Evolutionary conservation across 2,888 invertebrate genomes (phyloP).

Genomic region (Pheosia tremula): DNA sequence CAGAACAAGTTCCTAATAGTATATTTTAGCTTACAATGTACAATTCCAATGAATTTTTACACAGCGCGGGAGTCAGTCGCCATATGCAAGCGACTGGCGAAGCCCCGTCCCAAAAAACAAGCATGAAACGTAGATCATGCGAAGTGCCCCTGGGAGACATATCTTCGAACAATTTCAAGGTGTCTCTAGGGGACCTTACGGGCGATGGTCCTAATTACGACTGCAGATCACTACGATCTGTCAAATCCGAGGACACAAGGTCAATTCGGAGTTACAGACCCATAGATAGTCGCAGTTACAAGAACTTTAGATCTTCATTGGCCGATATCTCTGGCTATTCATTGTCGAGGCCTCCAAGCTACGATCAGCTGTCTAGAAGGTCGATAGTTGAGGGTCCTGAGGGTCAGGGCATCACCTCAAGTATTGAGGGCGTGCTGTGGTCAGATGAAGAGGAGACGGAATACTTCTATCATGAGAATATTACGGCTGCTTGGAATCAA

Average conservation of each 20-base stretch:
- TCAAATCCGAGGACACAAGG: slow-evolving; percentile 69
- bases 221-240: slow-evolving; percentile 66
- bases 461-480: slow-evolving; percentile 80
- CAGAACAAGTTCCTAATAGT: slow-evolving; percentile 77
- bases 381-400: slow-evolving; percentile 73
- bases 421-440: slow-evolving; percentile 82
- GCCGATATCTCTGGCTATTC: slow-evolving; percentile 68
- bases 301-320: slow-evolving; percentile 75
- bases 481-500: slow-evolving; percentile 79
- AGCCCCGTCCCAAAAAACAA: slow-evolving; percentile 75
- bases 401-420: slow-evolving; percentile 72
- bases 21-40: slow-evolving; percentile 69
- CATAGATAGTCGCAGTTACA: slow-evolving; percentile 75
- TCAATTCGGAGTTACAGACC: slow-evolving; percentile 69
- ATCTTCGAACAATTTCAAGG: slow-evolving; percentile 75
- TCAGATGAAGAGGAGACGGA: slow-evolving; percentile 82
- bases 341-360: slow-evolving; percentile 73
- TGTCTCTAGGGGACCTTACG: slow-evolving; percentile 74
- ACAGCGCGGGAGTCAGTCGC: slow-evolving; percentile 77
- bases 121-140: slow-evolving; percentile 78
- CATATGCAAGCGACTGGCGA: slow-evolving; percentile 81
- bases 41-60: slow-evolving; percentile 76
- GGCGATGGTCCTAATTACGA: slow-evolving; percentile 67
- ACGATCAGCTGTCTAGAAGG: slow-evolving; percentile 75
- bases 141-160: slow-evolving; percentile 79